Base-by-base conservation (phyloP, 2,888 invertebrate genomes). In the Portevinia maculata region DNA sequence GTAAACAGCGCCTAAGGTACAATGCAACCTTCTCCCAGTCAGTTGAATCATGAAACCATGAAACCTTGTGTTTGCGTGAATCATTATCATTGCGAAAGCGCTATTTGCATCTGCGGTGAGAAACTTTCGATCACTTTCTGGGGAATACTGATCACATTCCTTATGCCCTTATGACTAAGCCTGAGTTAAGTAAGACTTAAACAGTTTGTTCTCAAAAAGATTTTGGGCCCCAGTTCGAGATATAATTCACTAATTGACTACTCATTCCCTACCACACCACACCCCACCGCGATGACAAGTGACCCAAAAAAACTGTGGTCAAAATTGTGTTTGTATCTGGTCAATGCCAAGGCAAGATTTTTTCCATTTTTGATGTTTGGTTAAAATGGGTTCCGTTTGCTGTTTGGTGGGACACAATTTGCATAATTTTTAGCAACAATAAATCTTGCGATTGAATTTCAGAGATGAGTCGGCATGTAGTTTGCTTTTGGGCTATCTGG, bases 111-210 rank as follows among this genome's bases (percentile, higher is more conserved):
- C 41, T 57, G 50, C 9, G 21, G 5, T 3, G 57, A 50, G 41
- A 19, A 65, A 74, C 74, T 74, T 74, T 74, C 74, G 67, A 59
- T 74, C 50, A 57, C 57, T 67, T 74, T 74, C 74, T 41, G 50
- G 24, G 34, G 24, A 19, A 28, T 13, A 73, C 24, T 50, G 44
- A 44, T 44, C 37, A 37, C 13, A 30, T 3, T 24, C 39, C 1
- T 7, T 28, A 39, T 37, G 28, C 37, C 28, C 28, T 50, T 19
- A 30, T 65, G 73, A 74, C 73, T 73, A 46, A 55, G 8, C 1
- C 19, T 17, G 11, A 11, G 50, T 65, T 74, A 67, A 52, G 57
- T 65, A 74, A 74, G 37, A 41, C 34, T 28, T 21, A n/a, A 41
- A 39, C 39, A n/a, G 46, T 11, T 15, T 6, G 24, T 24, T 24